Conservation (phyloP, 2,113 vertebrate genomes). For the Misgurnus anguillicaudatus region DNA sequence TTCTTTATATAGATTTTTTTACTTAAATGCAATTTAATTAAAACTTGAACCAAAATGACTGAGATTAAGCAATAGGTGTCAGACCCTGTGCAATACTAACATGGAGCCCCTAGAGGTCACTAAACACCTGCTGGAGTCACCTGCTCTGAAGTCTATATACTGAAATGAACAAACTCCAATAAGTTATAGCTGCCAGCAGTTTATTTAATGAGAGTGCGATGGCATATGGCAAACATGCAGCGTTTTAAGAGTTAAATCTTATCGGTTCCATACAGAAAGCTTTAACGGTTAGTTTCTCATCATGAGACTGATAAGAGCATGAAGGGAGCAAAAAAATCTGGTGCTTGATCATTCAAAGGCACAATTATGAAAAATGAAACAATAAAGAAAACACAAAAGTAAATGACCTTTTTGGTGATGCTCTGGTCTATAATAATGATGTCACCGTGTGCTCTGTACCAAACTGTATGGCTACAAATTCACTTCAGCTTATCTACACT, state of each 20-base stretch:
- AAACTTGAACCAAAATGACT: too few relatives aligned
- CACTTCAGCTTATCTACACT: background rate
- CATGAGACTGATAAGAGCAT: slow-evolving; percentile 2
- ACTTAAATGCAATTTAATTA: too few relatives aligned
- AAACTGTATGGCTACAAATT: background rate
- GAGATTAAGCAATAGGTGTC: too few relatives aligned
- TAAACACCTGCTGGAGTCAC: too few relatives aligned
- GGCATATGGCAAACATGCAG: slow-evolving; percentile 48
- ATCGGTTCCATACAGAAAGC: background rate
- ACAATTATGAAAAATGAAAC: background rate
- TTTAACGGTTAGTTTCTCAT: slow-evolving; percentile 34
- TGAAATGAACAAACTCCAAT: slow-evolving; percentile 35
- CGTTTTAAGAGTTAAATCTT: slow-evolving; percentile 29
- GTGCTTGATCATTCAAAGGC: background rate
- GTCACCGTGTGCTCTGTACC: too few relatives aligned
- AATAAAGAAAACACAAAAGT: too few relatives aligned
- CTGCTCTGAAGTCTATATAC: background rate
- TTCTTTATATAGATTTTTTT: too few relatives aligned
- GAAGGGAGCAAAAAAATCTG: background rate
- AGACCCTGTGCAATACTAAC: too few relatives aligned
- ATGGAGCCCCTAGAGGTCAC: too few relatives aligned
- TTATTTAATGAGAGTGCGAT: slow-evolving; percentile 49
- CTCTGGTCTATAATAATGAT: too few relatives aligned
- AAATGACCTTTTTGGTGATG: too few relatives aligned
- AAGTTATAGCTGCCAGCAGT: slow-evolving; percentile 54